phyloP scores from a whole-genome alignment of 2,888 invertebrate genomes.

The Gasteruption jaculator region DNA sequence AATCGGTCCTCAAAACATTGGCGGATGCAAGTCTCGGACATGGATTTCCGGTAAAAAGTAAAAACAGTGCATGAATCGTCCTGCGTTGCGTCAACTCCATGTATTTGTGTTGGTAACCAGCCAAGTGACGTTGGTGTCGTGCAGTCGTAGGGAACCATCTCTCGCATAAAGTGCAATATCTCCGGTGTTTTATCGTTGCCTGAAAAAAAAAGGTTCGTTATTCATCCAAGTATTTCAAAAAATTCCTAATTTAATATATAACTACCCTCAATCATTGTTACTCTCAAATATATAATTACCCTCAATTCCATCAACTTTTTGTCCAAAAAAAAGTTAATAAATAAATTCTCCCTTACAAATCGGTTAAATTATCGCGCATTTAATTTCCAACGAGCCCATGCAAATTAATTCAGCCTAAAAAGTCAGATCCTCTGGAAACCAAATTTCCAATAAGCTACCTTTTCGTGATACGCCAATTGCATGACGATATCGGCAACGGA shows the following conservation, averaged over 20 bases:
- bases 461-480: slow-evolving; percentile 47
- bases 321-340: too few species aligned
- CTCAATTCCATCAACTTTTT: too few species aligned
- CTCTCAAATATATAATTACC: too few species aligned
- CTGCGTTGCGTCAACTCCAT: slow-evolving; percentile 48
- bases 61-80: slow-evolving; percentile 49
- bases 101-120: slow-evolving; percentile 47
- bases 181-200: slow-evolving; percentile 46
- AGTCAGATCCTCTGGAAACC: background rate
- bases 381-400: background rate
- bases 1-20: slow-evolving; percentile 40
- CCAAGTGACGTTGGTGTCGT: slow-evolving; percentile 43
- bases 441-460: slow-evolving; percentile 31
- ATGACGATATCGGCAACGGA: slow-evolving; percentile 43
- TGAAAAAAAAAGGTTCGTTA: slow-evolving; percentile 24
- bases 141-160: slow-evolving; percentile 47
- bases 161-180: slow-evolving; percentile 49
- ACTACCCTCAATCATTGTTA: background rate
- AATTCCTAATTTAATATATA: background rate
- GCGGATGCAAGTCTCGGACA: slow-evolving; percentile 46
- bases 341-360: too few species aligned
- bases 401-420: background rate
- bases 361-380: too few species aligned
- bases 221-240: slow-evolving; percentile 1
- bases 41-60: slow-evolving; percentile 47